Evolutionary conservation across 2,888 invertebrate species (phyloP).

Genomic region (Antheraea yamamai): DNA sequence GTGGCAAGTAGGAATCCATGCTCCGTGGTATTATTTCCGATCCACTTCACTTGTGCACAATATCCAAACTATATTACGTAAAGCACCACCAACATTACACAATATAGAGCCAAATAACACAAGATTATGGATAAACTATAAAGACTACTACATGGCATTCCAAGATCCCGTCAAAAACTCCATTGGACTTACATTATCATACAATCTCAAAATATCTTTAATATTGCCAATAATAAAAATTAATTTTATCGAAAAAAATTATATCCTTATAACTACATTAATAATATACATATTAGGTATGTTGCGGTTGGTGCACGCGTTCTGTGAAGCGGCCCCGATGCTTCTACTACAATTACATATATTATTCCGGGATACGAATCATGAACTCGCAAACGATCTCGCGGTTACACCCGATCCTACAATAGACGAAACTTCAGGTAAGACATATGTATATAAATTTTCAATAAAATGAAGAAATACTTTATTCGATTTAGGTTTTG

Average conservation of each 20-base stretch:
- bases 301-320: constrained; percentile 92
- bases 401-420: constrained; percentile 59
- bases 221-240: not conserved
- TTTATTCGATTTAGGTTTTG: too few relatives aligned
- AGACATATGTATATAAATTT: constrained; percentile 13
- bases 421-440: constrained; percentile 67
- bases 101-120: too few relatives aligned
- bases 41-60: too few relatives aligned
- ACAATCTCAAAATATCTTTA: not conserved
- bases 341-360: constrained; percentile 90
- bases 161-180: too few relatives aligned
- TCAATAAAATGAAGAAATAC: not conserved
- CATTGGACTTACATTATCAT: too few relatives aligned
- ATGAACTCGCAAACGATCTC: constrained; percentile 52
- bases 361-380: constrained; percentile 74
- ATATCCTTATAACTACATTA: not conserved
- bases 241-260: not conserved
- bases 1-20: too few relatives aligned
- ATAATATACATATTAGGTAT: constrained; percentile 73
- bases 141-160: too few relatives aligned
- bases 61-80: too few relatives aligned
- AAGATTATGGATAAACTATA: too few relatives aligned
- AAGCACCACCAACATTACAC: too few relatives aligned
- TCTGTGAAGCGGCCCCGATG: constrained; percentile 95
- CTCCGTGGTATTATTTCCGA: too few relatives aligned